Percentiles rank a stretch among this genome's conserved stretches.
These are phyloP conservation scores for Silurus meridionalis DNA, from an alignment of 2,113 vertebrate genomes.

Conservation along the genomic window DNA sequence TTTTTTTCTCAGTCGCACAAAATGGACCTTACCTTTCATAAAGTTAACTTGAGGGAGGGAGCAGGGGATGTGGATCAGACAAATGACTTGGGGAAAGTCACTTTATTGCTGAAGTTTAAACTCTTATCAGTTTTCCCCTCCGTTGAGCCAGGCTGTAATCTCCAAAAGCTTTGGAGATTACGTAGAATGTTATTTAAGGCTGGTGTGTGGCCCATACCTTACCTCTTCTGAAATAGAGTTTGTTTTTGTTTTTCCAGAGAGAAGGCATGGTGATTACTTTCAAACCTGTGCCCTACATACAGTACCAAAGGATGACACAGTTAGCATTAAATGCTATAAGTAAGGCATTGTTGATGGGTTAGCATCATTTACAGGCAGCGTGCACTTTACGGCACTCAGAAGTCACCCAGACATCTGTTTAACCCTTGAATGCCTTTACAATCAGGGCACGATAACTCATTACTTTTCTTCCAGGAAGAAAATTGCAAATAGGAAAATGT, in stretches of 20 bases:
- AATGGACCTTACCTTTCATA: conserved; percentile 28
- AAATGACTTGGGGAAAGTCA: conserved; percentile 27
- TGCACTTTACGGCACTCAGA: conserved; percentile 25
- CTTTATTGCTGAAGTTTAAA: conserved; percentile 37
- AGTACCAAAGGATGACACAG: conserved; percentile 7
- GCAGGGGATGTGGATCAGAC: not conserved
- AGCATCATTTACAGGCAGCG: conserved; percentile 19
- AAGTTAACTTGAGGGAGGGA: not conserved
- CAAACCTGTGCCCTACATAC: conserved; percentile 39
- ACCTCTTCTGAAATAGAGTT: not conserved
- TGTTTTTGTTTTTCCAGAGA: not conserved
- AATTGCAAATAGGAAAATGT: conserved; percentile 44
- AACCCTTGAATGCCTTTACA: not conserved
- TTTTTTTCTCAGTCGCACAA: not conserved
- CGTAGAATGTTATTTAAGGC: conserved; percentile 33
- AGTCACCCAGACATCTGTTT: conserved; percentile 37
- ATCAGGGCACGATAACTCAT: conserved; percentile 29
- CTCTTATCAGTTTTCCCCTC: not conserved
- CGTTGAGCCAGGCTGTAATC: conserved; percentile 3
- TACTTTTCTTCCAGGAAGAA: conserved; percentile 32
- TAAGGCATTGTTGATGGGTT: conserved; percentile 41
- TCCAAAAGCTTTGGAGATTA: conserved; percentile 25
- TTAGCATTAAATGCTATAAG: conserved; percentile 10
- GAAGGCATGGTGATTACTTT: not conserved
- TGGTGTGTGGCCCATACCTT: not conserved